Base-by-base conservation (phyloP, 2,888 invertebrate genomes). In the Furcula furcula region DNA sequence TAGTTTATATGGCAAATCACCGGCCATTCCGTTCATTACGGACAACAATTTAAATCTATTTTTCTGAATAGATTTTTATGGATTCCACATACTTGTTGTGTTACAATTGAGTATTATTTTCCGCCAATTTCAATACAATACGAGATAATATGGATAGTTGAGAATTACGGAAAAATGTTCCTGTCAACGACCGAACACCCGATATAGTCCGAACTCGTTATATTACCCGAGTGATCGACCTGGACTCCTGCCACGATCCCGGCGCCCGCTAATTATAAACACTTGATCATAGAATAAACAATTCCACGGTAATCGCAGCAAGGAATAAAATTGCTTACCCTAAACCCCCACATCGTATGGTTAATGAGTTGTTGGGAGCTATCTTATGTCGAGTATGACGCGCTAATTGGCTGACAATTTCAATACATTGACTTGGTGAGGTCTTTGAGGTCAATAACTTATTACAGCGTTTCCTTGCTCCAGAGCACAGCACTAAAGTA, bases 151-250 rank as follows among this genome's bases (percentile, higher is more conserved):
- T 36, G 29, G 36, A 43, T 36, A 36, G 31, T 38, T 38, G 36
- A 45, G 39, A 14, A 14, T 26, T n/a, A 13, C 14, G 72, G 72
- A 76, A 78, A 80, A 79, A 74, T 68, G 54, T 48, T 58, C 55
- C 78, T 76, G 87, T 84, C 84, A 86, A 84, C 79, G 85, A 85
- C 81, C 85, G 69, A 63, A 67, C 66, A 67, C 71, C 76, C 73
- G 73, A 81, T 84, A 81, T 76, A 81, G 80, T 75, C 67, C 56
- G 74, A 64, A 73, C 74, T 80, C 79, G 82, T 79, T 86, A 69
- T 54, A 64, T 56, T 65, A 80, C 74, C 81, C 83, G 81, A 85
- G 76, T 84, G 86, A 83, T 84, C 85, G 81, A 83, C 75, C 83
- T 85, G 85, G 85, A 80, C 81, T 79, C 66, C 70, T 82, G 86